Evolutionary conservation across 2,888 invertebrate genomes (phyloP).

Genomic region (Heteropelma amictum): DNA sequence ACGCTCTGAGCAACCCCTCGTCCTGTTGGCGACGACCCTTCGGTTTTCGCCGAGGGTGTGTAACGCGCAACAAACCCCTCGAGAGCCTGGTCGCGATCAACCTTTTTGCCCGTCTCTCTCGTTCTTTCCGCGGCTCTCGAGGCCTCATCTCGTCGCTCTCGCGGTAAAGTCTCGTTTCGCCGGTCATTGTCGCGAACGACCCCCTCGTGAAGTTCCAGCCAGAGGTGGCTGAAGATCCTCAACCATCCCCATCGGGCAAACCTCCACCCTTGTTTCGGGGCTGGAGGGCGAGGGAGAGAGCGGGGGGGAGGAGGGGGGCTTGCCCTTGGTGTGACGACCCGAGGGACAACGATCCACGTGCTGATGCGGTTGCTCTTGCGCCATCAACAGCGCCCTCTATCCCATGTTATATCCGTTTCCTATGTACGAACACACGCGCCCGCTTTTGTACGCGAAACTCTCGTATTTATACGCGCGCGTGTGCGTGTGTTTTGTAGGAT

Average conservation of each 20-base stretch:
- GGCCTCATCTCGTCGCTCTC: conserved; percentile 11
- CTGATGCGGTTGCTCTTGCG: conserved; percentile 38
- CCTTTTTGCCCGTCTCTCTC: conserved; percentile 23
- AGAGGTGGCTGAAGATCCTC: conserved; percentile 51
- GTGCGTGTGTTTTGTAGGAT: conserved; percentile 17
- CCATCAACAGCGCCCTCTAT: conserved; percentile 59
- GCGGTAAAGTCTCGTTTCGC: conserved; percentile 38
- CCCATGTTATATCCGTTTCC: conserved; percentile 56
- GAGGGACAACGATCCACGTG: conserved; percentile 34
- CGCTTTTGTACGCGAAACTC: background rate
- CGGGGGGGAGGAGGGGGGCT: too few relatives aligned
- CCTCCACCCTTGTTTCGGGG: conserved; percentile 47
- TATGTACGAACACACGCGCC: background rate
- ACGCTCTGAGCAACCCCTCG: background rate
- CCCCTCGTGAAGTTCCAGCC: conserved; percentile 25
- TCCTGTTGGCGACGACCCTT: conserved; percentile 23
- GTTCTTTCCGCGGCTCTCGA: conserved; percentile 14
- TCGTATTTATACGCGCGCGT: background rate
- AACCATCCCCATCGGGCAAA: conserved; percentile 37
- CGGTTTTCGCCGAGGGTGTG: conserved; percentile 24
- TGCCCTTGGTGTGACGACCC: conserved; percentile 6
- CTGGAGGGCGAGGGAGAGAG: too few relatives aligned
- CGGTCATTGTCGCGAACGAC: conserved; percentile 56
- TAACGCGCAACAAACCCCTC: conserved; percentile 44
- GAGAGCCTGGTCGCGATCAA: conserved; percentile 48